phyloP scores from a whole-genome alignment of 2,888 invertebrate genomes.

The Pseudococcus jackbeardsleyi region DNA sequence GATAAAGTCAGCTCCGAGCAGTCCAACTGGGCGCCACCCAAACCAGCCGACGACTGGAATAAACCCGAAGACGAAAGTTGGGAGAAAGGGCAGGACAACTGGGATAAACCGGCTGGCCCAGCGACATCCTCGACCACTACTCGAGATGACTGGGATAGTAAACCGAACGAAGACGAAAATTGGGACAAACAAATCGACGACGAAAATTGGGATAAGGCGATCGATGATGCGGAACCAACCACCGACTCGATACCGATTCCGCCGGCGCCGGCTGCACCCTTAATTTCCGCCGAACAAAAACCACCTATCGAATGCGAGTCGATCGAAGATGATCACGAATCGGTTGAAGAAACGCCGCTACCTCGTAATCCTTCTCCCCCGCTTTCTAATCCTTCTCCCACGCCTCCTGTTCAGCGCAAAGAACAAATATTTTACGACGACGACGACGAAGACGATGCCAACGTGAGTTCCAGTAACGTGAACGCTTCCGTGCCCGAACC shows the following conservation, averaged over 20 bases:
- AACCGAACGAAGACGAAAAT: not conserved
- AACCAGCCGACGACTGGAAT: slow-evolving; percentile 21
- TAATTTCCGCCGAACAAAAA: not conserved
- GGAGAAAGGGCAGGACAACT: not conserved
- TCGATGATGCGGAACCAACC: not conserved
- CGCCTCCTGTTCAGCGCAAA: not conserved
- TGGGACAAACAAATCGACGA: slow-evolving; percentile 4
- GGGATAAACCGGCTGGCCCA: not conserved
- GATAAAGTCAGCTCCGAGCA: slow-evolving; percentile 63
- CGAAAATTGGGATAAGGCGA: slow-evolving; percentile 4
- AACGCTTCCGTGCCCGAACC: not conserved
- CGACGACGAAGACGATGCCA: not conserved
- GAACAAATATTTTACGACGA: not conserved
- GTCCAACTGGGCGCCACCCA: slow-evolving; percentile 1
- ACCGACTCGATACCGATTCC: slow-evolving; percentile 5
- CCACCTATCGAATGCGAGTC: not conserved
- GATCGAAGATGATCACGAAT: not conserved
- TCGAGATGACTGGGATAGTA: not conserved
- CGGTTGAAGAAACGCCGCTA: not conserved
- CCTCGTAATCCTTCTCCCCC: not conserved
- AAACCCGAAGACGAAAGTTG: slow-evolving; percentile 15
- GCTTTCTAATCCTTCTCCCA: not conserved
- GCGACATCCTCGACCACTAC: not conserved
- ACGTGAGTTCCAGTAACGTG: not conserved
- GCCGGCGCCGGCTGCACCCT: not conserved